Evolutionary conservation across 2,113 vertebrate species (phyloP), one percentile per base, ranked within the genome.

Genomic region (Rhea pennata): DNA sequence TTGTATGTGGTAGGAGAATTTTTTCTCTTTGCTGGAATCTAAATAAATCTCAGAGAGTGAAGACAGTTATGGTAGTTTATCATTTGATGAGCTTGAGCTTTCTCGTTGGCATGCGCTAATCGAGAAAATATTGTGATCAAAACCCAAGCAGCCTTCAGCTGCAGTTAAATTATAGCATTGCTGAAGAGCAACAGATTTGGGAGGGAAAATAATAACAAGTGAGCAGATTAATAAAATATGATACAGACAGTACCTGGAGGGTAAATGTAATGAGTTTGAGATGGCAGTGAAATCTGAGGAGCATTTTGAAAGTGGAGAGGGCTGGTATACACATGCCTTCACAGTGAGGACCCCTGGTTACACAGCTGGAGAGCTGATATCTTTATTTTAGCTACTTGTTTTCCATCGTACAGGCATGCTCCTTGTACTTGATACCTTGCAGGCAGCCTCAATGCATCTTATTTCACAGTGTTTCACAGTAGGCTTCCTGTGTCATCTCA

Each of bases 171-270:
- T 95, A 93, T 79, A 84, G 72, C 42, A 56, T 67, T 86, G 75
- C 70, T 75, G 69, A 91, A 89, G 51, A 95, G 71, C 6, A 48
- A 71, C 75, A 86, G 74, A 95, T 87, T 73, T 91, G 54, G 54
- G 92, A 95, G 54, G 88, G 69, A 90, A 92, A 90, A 95, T 90
- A 90, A 82, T 92, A 77, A 91, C 90, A 93, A 82, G 95, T 91
- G 87, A 72, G 72, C 61, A 93, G 75, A 85, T 95, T 92, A 95
- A 95, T 96, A 95, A 91, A 93, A 91, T 81, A 94, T 78, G 90
- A 74, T 61, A 51, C 51, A 88, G 82, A 59, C 54, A 88, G 12
- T 93, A 93, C 82, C 94, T 92, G 78, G 78, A 92, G 95, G 84
- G 84, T 74, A 91, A 92, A 93, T 93, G 65, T 80, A 92, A 94